Conservation (phyloP, 2,888 invertebrate species). For the Ormyrus nitidulus region DNA sequence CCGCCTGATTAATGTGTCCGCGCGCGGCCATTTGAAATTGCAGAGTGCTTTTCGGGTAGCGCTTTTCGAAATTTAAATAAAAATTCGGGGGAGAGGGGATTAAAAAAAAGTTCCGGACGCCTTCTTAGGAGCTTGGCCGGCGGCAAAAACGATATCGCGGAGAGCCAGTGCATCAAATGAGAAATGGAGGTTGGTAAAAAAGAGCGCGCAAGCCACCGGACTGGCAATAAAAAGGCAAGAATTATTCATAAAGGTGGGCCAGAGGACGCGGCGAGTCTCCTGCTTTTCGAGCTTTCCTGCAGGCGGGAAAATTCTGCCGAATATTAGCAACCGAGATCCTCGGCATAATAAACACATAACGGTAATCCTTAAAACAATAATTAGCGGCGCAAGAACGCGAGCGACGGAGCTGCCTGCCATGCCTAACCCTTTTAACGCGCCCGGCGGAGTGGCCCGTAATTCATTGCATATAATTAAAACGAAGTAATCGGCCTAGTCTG, state of each 20-base stretch:
- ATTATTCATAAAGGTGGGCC: slow-evolving; percentile 73
- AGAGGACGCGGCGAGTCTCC: not conserved
- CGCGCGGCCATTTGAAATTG: too few relatives aligned
- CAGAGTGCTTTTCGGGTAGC: too few relatives aligned
- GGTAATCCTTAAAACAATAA: slow-evolving; percentile 76
- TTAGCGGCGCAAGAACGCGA: slow-evolving; percentile 67
- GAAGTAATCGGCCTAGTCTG: slow-evolving; percentile 42
- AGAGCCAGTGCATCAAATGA: not conserved
- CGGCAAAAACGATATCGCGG: not conserved
- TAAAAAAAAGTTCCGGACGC: too few relatives aligned
- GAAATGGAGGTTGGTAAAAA: not conserved
- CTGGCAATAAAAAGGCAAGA: slow-evolving; percentile 62
- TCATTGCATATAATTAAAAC: slow-evolving; percentile 38
- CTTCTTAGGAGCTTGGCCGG: too few relatives aligned
- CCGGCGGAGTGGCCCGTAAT: slow-evolving; percentile 13
- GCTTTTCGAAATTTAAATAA: too few relatives aligned
- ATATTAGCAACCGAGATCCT: slow-evolving; percentile 60
- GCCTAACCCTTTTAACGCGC: slow-evolving; percentile 10
- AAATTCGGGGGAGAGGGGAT: too few relatives aligned
- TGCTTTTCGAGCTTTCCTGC: slow-evolving; percentile 38
- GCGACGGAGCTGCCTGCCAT: slow-evolving; percentile 13
- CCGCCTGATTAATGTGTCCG: too few relatives aligned
- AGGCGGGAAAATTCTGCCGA: slow-evolving; percentile 70
- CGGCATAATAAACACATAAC: slow-evolving; percentile 75
- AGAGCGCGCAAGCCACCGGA: not conserved